These are phyloP conservation scores for Toxostoma redivivum DNA, from an alignment of 2,113 vertebrate species.

Conservation along the genomic window DNA sequence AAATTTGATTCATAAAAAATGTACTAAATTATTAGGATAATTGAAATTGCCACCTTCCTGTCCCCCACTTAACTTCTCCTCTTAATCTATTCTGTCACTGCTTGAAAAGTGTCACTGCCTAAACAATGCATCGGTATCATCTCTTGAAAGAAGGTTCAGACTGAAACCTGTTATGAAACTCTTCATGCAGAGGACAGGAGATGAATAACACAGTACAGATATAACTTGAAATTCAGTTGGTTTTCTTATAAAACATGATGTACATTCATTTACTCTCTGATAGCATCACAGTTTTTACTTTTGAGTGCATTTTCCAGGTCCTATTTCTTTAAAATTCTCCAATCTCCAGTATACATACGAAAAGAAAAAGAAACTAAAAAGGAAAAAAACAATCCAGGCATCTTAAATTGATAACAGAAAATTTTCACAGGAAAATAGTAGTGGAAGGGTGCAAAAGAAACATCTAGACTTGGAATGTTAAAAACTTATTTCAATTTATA, in stretches of 20 bases:
- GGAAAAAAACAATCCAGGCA: neutral
- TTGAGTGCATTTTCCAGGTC: neutral
- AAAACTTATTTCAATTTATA: neutral
- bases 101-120: neutral
- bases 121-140: neutral
- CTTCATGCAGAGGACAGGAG: neutral
- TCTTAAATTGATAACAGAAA: neutral
- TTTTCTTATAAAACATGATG: neutral
- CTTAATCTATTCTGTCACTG: neutral
- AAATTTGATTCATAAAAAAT: neutral
- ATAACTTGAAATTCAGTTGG: neutral
- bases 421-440: neutral
- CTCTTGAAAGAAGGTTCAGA: neutral
- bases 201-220: neutral
- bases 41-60: neutral
- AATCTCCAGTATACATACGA: neutral
- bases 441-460: neutral
- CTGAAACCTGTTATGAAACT: neutral
- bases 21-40: neutral
- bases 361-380: neutral
- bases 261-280: neutral
- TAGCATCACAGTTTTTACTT: neutral
- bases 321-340: neutral
- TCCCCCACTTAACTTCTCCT: neutral
- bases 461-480: neutral